These are phyloP conservation scores for Macheiramphus alcinus DNA, from an alignment of 2,113 vertebrate species.

Conservation along the genomic window DNA sequence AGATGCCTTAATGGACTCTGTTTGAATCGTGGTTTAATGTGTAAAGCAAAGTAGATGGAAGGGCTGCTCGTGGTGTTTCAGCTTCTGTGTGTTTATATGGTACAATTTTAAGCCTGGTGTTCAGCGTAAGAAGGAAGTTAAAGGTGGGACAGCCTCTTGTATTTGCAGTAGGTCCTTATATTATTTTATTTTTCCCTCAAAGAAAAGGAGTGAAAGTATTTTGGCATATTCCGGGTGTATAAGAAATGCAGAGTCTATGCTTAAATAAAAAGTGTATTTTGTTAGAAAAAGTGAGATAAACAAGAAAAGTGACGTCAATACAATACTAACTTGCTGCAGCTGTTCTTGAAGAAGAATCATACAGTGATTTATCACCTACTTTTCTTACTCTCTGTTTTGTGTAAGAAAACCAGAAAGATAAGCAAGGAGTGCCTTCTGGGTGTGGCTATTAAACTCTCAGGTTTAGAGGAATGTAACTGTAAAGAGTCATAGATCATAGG, in stretches of 20 bases:
- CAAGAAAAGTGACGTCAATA: neutral
- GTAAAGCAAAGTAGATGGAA: constrained; percentile 48
- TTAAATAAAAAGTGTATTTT: neutral
- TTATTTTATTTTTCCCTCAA: neutral
- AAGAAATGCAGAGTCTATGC: neutral
- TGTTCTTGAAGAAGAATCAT: neutral
- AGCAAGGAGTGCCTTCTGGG: neutral
- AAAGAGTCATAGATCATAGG: neutral
- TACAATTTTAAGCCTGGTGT: neutral
- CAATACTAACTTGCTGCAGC: neutral
- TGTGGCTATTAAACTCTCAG: neutral
- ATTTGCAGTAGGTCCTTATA: neutral
- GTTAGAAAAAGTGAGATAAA: neutral
- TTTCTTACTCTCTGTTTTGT: neutral
- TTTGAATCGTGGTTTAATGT: constrained; percentile 45
- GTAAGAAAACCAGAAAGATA: neutral
- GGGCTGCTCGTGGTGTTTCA: neutral
- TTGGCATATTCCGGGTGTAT: neutral
- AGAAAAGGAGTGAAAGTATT: neutral
- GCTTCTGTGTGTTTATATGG: neutral
- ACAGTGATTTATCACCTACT: neutral
- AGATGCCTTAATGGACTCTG: constrained; percentile 59
- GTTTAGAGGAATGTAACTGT: neutral
- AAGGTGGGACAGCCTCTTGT: neutral
- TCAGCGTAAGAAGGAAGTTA: neutral